phyloP scores from a whole-genome alignment of 2,113 vertebrate species.

The Panthera uncia region DNA sequence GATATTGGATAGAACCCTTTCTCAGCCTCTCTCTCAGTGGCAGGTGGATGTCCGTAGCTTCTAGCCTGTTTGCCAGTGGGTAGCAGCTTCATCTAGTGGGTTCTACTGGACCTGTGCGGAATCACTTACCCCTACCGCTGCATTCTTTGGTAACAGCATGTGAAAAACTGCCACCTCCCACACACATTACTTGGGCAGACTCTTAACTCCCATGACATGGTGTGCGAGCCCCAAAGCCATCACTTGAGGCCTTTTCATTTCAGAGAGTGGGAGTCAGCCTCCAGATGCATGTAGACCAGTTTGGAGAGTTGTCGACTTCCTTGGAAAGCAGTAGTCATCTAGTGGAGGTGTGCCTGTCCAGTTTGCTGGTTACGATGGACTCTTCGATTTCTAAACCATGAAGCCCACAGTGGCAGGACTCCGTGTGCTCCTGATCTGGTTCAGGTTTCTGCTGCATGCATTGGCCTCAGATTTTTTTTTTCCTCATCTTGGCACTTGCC shows the following conservation, averaged over 20 bases:
- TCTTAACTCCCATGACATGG: background rate
- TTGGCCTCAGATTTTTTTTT: background rate
- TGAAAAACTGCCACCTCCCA: background rate
- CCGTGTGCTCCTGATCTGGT: background rate
- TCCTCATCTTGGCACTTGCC: background rate
- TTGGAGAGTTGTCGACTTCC: background rate
- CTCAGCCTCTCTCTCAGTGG: background rate
- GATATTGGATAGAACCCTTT: conserved; percentile 36
- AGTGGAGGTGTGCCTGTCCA: background rate
- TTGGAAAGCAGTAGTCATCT: background rate
- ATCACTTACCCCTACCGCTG: background rate
- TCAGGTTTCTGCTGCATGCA: background rate
- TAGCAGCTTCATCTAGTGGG: background rate
- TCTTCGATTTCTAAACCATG: background rate
- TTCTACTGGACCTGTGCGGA: background rate
- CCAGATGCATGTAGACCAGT: background rate
- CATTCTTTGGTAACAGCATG: background rate
- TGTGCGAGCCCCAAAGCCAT: background rate
- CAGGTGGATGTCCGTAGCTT: background rate
- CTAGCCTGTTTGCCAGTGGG: background rate
- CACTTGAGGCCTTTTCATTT: background rate
- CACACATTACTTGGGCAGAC: background rate
- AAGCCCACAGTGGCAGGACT: background rate
- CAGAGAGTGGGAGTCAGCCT: background rate
- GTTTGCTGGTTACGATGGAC: background rate